These are phyloP conservation scores for Parotocinclus haroldoi DNA, from an alignment of 2,797 vertebrate species.

Conservation along the genomic window DNA sequence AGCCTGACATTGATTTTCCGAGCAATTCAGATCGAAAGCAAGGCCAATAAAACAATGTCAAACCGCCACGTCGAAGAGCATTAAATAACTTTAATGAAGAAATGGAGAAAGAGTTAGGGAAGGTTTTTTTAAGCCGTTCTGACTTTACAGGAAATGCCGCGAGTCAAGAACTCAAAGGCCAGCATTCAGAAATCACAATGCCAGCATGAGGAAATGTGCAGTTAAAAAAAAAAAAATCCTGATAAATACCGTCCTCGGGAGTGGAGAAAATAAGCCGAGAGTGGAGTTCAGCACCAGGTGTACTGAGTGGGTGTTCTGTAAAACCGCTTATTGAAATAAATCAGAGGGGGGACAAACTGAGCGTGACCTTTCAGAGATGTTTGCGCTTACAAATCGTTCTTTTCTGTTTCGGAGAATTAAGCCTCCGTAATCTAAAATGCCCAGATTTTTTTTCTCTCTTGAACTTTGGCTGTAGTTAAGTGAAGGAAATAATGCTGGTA, in stretches of 20 bases:
- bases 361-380: constrained; percentile 3
- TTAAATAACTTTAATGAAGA: no score
- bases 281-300: constrained; percentile 5
- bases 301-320: background rate
- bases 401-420: background rate
- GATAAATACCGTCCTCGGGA: background rate
- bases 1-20: background rate
- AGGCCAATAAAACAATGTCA: background rate
- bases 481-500: no score
- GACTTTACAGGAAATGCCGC: background rate
- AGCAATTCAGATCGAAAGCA: constrained; percentile 9
- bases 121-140: background rate
- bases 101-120: background rate
- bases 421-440: background rate
- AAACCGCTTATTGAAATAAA: constrained; percentile 4
- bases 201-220: background rate
- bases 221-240: background rate
- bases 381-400: background rate
- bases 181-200: background rate
- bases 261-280: background rate
- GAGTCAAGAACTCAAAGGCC: background rate
- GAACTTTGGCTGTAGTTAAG: no score
- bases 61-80: background rate
- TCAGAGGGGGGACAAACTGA: background rate
- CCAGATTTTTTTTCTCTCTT: background rate